These are phyloP conservation scores for Drosophila aldrichi DNA, from an alignment of 2,888 invertebrate genomes.

Conservation along the genomic window DNA sequence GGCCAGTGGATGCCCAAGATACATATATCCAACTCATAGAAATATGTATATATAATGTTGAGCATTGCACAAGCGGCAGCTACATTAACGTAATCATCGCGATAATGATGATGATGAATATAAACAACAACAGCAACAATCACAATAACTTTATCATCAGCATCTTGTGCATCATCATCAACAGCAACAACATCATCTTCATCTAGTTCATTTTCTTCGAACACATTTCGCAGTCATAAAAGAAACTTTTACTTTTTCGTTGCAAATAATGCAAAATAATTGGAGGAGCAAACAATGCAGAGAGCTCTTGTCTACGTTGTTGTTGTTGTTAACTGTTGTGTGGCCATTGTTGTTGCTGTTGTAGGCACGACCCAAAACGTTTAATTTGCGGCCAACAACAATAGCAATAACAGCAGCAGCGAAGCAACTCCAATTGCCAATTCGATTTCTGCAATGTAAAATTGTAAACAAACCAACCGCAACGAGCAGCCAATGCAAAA, in stretches of 20 bases:
- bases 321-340: constrained; percentile 39
- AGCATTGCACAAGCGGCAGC: constrained; percentile 55
- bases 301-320: constrained; percentile 25
- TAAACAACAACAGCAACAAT: constrained; percentile 5
- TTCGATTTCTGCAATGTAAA: constrained; percentile 65
- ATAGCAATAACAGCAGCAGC: constrained; percentile 16
- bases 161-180: constrained; percentile 25
- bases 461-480: constrained; percentile 62
- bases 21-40: not conserved
- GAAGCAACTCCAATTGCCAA: constrained; percentile 45
- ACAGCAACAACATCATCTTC: constrained; percentile 17
- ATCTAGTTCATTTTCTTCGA: constrained; percentile 54
- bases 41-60: not conserved
- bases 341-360: constrained; percentile 40
- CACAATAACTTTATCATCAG: constrained; percentile 24
- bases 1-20: too few species aligned
- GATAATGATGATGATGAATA: constrained; percentile 34
- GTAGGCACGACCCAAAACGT: constrained; percentile 64
- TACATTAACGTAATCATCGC: constrained; percentile 24
- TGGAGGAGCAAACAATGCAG: constrained; percentile 55
- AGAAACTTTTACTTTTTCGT: constrained; percentile 71
- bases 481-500: constrained; percentile 38
- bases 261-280: constrained; percentile 67
- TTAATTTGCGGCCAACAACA: constrained; percentile 58
- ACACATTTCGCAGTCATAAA: constrained; percentile 60